phyloP scores from a whole-genome alignment of 2,113 vertebrate species.

The Rhinoptilus africanus region DNA sequence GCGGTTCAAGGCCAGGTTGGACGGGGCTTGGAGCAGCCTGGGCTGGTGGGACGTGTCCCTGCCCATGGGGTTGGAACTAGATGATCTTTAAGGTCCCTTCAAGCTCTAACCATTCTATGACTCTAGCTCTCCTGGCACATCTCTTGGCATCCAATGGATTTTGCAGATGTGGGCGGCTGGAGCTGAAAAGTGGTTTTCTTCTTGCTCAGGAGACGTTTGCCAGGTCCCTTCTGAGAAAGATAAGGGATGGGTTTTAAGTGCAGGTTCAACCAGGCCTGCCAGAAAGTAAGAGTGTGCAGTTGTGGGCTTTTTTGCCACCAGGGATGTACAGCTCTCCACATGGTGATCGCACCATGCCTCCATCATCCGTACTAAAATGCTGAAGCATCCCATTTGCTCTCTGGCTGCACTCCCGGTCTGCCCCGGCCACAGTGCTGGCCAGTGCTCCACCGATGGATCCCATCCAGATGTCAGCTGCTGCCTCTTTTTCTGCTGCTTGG shows the following conservation, averaged over 20 bases:
- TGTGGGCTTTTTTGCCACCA: background rate
- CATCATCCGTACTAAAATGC: background rate
- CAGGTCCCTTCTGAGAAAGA: background rate
- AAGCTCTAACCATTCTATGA: no score
- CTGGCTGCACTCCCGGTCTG: background rate
- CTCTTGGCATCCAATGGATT: background rate
- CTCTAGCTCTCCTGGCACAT: background rate
- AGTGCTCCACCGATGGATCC: background rate
- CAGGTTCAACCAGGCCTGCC: background rate
- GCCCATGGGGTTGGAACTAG: no score
- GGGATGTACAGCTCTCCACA: rapidly evolving
- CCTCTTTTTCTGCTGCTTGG: background rate
- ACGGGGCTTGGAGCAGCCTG: no score
- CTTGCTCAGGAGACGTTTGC: background rate
- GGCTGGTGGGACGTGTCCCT: no score
- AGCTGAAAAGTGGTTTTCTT: background rate
- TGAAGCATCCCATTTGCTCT: background rate
- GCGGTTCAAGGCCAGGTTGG: no score
- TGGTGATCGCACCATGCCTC: background rate
- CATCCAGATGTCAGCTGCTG: background rate
- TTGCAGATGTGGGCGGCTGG: background rate
- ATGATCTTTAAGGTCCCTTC: no score
- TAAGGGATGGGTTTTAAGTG: background rate
- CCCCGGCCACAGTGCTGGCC: rapidly evolving
- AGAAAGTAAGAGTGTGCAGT: background rate